Evolutionary conservation across 1,140 invertebrate species (phyloP).

Genomic region (Pantala flavescens): DNA sequence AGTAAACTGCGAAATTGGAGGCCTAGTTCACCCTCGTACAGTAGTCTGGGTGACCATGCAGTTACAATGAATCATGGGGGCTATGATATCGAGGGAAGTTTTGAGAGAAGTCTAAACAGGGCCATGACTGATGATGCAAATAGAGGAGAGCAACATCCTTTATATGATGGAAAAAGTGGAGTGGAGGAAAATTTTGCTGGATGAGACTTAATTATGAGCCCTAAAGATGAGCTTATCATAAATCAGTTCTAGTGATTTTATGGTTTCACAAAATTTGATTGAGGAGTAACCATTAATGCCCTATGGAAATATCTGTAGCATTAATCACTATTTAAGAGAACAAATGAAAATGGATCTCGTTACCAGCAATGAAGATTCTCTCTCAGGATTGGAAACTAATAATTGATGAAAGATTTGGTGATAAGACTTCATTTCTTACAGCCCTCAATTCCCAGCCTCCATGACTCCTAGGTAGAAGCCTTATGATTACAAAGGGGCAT

Average conservation of each 20-base stretch:
- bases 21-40: slow-evolving; percentile 50
- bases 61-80: slow-evolving; percentile 13
- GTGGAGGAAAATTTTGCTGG: not conserved
- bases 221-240: not conserved
- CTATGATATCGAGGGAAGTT: not conserved
- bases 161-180: not conserved
- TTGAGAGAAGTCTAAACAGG: not conserved
- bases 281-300: too few species aligned
- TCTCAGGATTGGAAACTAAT: not conserved
- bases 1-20: slow-evolving; percentile 67
- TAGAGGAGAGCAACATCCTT: not conserved
- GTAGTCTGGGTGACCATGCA: slow-evolving; percentile 51
- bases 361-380: not conserved
- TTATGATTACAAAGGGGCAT: not conserved
- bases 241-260: not conserved
- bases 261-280: too few species aligned
- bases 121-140: not conserved
- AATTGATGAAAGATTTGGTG: not conserved
- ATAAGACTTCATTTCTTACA: not conserved
- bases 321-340: not conserved
- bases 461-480: not conserved
- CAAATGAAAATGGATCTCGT: not conserved
- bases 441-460: not conserved
- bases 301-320: not conserved
- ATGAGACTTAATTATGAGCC: not conserved